These are phyloP conservation scores for Chaitophorus viminalis DNA, from an alignment of 2,888 invertebrate genomes.

Conservation along the genomic window DNA sequence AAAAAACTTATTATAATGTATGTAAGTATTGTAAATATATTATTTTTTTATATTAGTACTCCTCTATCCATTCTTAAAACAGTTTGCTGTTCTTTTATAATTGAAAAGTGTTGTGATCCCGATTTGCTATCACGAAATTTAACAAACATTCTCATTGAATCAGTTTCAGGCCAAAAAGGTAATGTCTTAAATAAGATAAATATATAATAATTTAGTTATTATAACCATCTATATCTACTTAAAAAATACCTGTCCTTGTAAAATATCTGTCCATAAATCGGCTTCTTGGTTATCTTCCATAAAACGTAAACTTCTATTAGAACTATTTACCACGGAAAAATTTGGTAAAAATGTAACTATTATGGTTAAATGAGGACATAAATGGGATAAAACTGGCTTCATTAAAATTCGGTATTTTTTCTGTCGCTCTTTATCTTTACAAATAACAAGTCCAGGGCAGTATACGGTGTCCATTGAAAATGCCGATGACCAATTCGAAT, in stretches of 20 bases:
- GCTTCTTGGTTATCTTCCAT: constrained; percentile 89
- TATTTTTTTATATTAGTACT: constrained; percentile 69
- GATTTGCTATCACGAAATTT: constrained; percentile 80
- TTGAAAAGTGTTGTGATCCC: constrained; percentile 81
- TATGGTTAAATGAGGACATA: constrained; percentile 80
- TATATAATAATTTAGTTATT: constrained; percentile 10
- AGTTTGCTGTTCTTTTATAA: constrained; percentile 76
- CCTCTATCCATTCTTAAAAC: constrained; percentile 86
- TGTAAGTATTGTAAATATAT: too few relatives aligned
- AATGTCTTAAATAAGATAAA: constrained; percentile 67
- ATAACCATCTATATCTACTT: not conserved
- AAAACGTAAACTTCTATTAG: constrained; percentile 74
- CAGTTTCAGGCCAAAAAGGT: constrained; percentile 85
- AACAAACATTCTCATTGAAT: constrained; percentile 82
- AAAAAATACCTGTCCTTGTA: constrained; percentile 73
- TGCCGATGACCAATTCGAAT: constrained; percentile 75
- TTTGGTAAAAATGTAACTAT: constrained; percentile 83
- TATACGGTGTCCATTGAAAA: constrained; percentile 77
- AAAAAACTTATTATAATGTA: not conserved
- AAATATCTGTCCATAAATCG: constrained; percentile 83
- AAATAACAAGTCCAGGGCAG: constrained; percentile 77
- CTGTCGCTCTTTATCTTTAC: constrained; percentile 76
- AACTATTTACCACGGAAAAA: constrained; percentile 80
- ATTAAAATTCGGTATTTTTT: constrained; percentile 80
- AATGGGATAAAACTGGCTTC: constrained; percentile 76